Base-by-base conservation (phyloP, 2,797 vertebrate species). In the Alectoris magna region DNA sequence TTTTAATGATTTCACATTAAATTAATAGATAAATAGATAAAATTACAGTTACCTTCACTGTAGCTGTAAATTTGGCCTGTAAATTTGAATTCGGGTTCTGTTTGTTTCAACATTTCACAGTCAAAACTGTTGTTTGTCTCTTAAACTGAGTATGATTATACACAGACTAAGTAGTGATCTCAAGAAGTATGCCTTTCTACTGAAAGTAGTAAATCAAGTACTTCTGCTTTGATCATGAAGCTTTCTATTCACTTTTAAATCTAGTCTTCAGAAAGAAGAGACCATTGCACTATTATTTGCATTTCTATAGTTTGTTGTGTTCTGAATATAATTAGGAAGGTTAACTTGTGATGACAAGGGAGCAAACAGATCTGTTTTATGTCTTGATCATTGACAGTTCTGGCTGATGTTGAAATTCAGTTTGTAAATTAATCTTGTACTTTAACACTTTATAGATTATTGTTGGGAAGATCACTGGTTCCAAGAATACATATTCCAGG, bases 361-460 rank as follows among this genome's bases (percentile, higher is more conserved):
- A 85, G 18, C 43, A 86, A 88, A 88, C 67, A 66, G 26, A 49
- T 74, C 60, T 87, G 19, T 66, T 77, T 79, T 76, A 48, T 43
- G 38, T 55, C 78, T 93, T 93, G 68, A 93, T 64, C 58, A 82
- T 5, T 74, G 75, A 55, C 78, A 77, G 55, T 51, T 75, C 66
- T 83, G 38, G 9, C 31, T 75, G 38, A 62, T 69, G 59, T 14
- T 91, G 90, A 95, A 74, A 96, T 78, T 80, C 49, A 80, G 60
- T 66, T 87, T 66, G 38, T 29, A 92, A 83, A 85, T 87, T 93
- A 89, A 69, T 87, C 88, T 79, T 85, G 46, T 41, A 80, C 55
- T 94, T 90, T 75, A 77, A 39, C 39, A 81, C 31, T 75, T 81
- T 63, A 66, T 17, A 62, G 12, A 43, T 70, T 87, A 31, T 75